These are phyloP conservation scores for Dicranocentrus wangi DNA, from an alignment of 2,888 invertebrate genomes.

Conservation along the genomic window DNA sequence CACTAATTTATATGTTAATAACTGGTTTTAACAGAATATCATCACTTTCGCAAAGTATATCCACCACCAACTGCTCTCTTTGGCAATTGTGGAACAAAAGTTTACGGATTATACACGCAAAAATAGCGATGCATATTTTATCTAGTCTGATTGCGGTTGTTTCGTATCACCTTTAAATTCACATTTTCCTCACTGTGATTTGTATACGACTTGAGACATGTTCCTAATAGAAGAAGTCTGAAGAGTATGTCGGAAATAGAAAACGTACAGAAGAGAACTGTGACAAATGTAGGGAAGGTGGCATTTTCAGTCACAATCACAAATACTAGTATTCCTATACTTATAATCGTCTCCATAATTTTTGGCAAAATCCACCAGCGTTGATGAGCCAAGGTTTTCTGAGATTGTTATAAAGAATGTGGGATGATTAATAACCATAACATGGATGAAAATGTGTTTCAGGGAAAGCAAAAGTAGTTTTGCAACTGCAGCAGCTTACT, in stretches of 20 bases:
- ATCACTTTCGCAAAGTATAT: conserved; percentile 5
- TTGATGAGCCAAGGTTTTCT: conserved; percentile 40
- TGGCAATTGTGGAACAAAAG: neutral
- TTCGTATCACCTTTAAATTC: neutral
- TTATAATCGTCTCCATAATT: conserved; percentile 56
- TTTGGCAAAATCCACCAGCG: conserved; percentile 60
- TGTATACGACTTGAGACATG: conserved; percentile 60
- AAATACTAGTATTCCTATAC: conserved; percentile 60
- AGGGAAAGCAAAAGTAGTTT: neutral
- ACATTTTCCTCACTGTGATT: conserved; percentile 38
- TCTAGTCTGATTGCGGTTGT: neutral
- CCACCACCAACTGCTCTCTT: too few relatives aligned
- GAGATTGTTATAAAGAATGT: conserved; percentile 4
- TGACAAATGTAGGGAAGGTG: conserved; percentile 50
- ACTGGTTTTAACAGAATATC: neutral
- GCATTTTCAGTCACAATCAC: conserved; percentile 44
- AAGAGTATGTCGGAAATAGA: conserved; percentile 58
- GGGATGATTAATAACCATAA: neutral
- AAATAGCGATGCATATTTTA: neutral
- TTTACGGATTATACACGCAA: neutral
- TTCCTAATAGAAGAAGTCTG: conserved; percentile 40
- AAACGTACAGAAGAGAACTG: conserved; percentile 52
- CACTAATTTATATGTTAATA: conserved; percentile 1
- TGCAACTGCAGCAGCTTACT: conserved; percentile 20
- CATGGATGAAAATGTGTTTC: neutral